Conservation (phyloP, 1,140 invertebrate genomes). For the Frieseomelitta varia region DNA sequence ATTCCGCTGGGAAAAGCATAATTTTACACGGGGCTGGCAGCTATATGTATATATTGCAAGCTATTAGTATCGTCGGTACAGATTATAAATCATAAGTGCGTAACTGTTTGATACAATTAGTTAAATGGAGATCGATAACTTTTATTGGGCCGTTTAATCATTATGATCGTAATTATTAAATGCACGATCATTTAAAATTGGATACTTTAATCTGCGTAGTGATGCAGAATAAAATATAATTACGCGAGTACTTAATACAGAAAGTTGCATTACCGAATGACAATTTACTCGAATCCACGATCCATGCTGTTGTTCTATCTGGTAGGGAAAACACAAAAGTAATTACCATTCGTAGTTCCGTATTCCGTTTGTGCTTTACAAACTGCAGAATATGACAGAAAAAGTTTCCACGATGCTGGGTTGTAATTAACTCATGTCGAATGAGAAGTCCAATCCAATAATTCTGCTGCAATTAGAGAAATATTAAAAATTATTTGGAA, state of each 20-base stretch:
- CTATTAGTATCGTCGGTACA: neutral
- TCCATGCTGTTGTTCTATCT: neutral
- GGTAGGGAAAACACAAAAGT: slow-evolving; percentile 13
- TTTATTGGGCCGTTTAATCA: neutral
- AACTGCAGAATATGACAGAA: neutral
- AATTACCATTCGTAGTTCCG: slow-evolving; percentile 20
- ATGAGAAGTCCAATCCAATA: slow-evolving; percentile 4
- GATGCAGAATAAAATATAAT: neutral
- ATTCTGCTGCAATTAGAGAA: neutral
- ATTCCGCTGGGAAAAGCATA: slow-evolving; percentile 16
- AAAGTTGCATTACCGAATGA: neutral
- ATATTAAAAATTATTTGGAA: neutral
- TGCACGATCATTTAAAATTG: neutral
- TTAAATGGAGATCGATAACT: slow-evolving; percentile 20
- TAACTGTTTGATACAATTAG: slow-evolving; percentile 1
- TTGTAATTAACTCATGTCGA: neutral
- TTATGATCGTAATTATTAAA: neutral
- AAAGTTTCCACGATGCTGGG: neutral
- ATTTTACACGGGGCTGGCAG: neutral
- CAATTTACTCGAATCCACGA: slow-evolving; percentile 28
- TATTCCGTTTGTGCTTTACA: slow-evolving; percentile 33
- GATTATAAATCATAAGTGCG: neutral
- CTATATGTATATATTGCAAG: neutral
- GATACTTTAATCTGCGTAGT: neutral
- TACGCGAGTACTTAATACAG: too few species aligned